These are phyloP conservation scores for Bombylius discolor DNA, from an alignment of 2,888 invertebrate species.

Conservation along the genomic window DNA sequence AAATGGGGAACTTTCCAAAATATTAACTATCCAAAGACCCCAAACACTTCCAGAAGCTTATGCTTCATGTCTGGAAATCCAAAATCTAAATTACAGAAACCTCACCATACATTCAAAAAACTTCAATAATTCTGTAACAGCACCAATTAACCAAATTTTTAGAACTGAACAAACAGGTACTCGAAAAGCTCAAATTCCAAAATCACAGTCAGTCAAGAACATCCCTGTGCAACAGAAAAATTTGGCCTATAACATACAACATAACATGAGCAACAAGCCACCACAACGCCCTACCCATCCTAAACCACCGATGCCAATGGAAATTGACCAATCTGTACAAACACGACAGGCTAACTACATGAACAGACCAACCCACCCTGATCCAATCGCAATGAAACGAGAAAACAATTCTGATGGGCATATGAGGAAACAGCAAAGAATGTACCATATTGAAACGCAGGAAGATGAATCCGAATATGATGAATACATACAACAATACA, in stretches of 20 bases:
- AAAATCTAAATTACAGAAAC: constrained; percentile 4
- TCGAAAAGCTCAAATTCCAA: neutral
- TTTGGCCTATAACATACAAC: neutral
- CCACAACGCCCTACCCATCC: neutral
- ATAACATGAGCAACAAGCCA: neutral
- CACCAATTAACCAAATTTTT: neutral
- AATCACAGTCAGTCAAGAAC: neutral
- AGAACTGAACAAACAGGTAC: neutral
- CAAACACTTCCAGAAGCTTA: constrained; percentile 10
- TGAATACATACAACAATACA: neutral
- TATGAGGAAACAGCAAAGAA: neutral
- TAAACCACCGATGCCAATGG: constrained; percentile 4
- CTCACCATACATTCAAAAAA: neutral
- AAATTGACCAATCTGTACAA: constrained; percentile 5
- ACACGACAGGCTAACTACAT: constrained; percentile 6
- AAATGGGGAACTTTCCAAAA: constrained; percentile 8
- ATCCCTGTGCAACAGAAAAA: neutral
- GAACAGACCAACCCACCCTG: neutral
- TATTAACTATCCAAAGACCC: constrained; percentile 8
- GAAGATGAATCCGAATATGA: neutral
- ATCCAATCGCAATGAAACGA: neutral
- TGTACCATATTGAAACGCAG: neutral
- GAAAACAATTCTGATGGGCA: neutral
- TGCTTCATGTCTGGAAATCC: constrained; percentile 5
- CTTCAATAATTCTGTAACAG: neutral